Percentiles rank a stretch among this genome's conserved stretches.
Conservation (phyloP, 2,888 invertebrate species). For the Agrochola lychnidis region DNA sequence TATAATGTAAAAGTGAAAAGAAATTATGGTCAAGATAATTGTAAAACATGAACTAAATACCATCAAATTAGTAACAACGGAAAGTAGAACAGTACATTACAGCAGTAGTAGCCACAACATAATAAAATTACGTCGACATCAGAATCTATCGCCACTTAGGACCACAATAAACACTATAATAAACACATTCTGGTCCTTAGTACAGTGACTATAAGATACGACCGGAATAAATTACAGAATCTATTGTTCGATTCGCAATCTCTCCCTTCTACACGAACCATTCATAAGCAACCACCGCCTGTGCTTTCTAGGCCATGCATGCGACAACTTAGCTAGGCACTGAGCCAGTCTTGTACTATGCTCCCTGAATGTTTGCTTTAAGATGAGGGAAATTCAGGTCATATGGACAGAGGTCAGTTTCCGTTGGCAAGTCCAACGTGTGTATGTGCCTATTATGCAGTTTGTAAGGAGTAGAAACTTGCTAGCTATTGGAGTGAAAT, state of each 20-base stretch:
- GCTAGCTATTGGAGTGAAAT: neutral
- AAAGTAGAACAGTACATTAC: neutral
- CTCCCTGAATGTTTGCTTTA: conserved; percentile 32
- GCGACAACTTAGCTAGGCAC: conserved; percentile 45
- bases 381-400: conserved; percentile 52
- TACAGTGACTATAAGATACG: neutral
- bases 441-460: conserved; percentile 8
- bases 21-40: neutral
- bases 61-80: neutral
- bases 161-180: neutral
- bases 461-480: neutral
- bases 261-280: conserved; percentile 6
- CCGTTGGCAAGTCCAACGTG: neutral
- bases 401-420: conserved; percentile 22
- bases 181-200: neutral
- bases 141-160: neutral
- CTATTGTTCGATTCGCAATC: conserved; percentile 46
- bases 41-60: neutral
- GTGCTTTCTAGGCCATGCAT: conserved; percentile 43
- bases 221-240: conserved; percentile 38
- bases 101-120: neutral
- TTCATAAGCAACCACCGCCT: conserved; percentile 28
- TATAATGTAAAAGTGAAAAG: neutral
- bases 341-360: conserved; percentile 36
- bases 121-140: neutral